Percentiles rank a stretch among this genome's conserved stretches.
Evolutionary conservation across 2,888 invertebrate species (phyloP).

Genomic region (Hirtodrosophila trivittata): DNA sequence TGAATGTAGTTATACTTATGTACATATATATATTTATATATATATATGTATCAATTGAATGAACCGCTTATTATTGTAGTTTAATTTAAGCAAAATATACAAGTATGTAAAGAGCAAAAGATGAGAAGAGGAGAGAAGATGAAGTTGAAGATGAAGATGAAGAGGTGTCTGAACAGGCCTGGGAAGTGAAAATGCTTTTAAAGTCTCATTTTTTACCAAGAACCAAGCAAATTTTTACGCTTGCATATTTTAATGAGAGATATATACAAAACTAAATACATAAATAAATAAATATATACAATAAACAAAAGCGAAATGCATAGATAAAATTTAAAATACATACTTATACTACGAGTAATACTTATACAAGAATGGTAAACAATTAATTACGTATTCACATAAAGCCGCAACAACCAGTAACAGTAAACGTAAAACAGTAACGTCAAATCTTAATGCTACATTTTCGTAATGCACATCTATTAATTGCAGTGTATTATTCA

Average conservation of each 20-base stretch:
- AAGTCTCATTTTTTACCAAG: constrained; percentile 80
- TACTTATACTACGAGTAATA: constrained; percentile 19
- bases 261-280: constrained; percentile 43
- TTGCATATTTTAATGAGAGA: constrained; percentile 77
- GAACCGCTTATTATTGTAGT: constrained; percentile 78
- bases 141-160: constrained; percentile 16
- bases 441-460: constrained; percentile 53
- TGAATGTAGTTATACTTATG: constrained; percentile 68
- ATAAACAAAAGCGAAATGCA: constrained; percentile 49
- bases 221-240: constrained; percentile 76
- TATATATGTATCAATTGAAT: constrained; percentile 66
- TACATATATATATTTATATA: too few species aligned
- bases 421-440: constrained; percentile 33
- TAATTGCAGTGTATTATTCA: constrained; percentile 52
- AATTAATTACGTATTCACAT: constrained; percentile 38
- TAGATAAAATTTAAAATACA: constrained; percentile 66
- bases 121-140: neutral
- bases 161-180: constrained; percentile 50
- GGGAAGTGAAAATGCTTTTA: constrained; percentile 79
- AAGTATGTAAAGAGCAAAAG: constrained; percentile 59
- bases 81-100: constrained; percentile 78
- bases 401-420: constrained; percentile 39
- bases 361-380: constrained; percentile 43
- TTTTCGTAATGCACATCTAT: constrained; percentile 67
- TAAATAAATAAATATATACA: constrained; percentile 49